Percentiles rank a stretch among this genome's conserved stretches.
Evolutionary conservation across 2,113 vertebrate genomes (phyloP).

Genomic region (Cephalopholis sonnerati): DNA sequence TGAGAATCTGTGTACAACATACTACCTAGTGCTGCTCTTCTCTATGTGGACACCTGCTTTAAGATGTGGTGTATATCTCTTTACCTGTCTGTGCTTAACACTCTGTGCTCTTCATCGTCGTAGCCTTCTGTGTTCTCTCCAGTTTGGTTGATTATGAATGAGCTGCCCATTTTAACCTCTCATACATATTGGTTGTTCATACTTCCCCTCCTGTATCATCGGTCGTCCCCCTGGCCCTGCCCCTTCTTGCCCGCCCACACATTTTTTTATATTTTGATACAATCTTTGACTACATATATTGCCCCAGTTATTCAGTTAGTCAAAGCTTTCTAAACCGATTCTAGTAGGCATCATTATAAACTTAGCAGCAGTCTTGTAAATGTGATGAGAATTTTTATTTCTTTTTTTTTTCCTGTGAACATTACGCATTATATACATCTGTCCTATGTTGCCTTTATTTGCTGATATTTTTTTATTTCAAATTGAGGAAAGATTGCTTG

Average conservation of each 20-base stretch:
- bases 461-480: conserved; percentile 87
- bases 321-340: conserved; percentile 83
- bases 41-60: conserved; percentile 90
- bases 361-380: conserved; percentile 86
- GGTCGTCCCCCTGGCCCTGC: conserved; percentile 42
- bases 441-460: conserved; percentile 87
- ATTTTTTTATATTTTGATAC: conserved; percentile 81
- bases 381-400: conserved; percentile 81
- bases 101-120: conserved; percentile 92
- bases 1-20: conserved; percentile 93
- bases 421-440: conserved; percentile 81
- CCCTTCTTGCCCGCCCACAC: conserved; percentile 25
- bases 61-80: conserved; percentile 92
- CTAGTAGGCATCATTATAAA: conserved; percentile 84
- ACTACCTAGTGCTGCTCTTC: conserved; percentile 92
- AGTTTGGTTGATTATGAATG: conserved; percentile 87
- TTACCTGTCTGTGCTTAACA: conserved; percentile 91
- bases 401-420: conserved; percentile 76
- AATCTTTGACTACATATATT: conserved; percentile 82
- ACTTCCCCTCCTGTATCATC: conserved; percentile 45
- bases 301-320: conserved; percentile 83
- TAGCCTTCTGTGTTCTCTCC: conserved; percentile 91
- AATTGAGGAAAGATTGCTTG: conserved; percentile 87
- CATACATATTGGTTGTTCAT: conserved; percentile 84
- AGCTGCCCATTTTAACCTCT: conserved; percentile 91